Base-by-base conservation (phyloP, 1,140 invertebrate species). In the Acromyrmex echinatior region DNA sequence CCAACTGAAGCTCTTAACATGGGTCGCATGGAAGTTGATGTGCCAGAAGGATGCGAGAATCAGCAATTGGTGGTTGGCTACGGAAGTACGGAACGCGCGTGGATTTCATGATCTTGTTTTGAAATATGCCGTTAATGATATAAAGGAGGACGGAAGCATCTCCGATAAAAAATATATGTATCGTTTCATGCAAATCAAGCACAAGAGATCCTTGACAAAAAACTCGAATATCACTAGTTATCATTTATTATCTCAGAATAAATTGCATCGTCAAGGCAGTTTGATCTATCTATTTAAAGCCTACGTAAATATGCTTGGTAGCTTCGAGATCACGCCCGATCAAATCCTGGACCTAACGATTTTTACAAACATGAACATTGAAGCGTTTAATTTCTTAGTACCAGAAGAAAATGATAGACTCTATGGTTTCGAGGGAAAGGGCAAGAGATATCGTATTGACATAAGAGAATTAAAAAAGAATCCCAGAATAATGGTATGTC, bases 41-140 rank as follows among this genome's bases (percentile, higher is more conserved):
- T 28, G 31, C 18, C 49, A 35, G 3, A 45, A 58, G 6, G 12
- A 76, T 18, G 10, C 6, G 3, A 51, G 6, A 0, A 45, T 49
- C 7, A 21, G 9, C 7, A 18, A 76, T 1, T 84, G 80, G 80
- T 62, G 18, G 39, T 21, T 84, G 14, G 80, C 25, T 18, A 16
- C 70, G 14, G 80, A 84, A 12, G 63, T 84, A 2, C 0, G 0
- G 4, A 6, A 63, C 0, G 70, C 80, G 0, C 56, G 28, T 2
- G 80, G 80, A 51, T 84, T 84, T 51, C 80, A 84, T 2, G 80
- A 84, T 25, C 7, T 84, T 4, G 70, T 84, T 12, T 35, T 84
- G 28, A 84, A 63, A 21, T 84, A 84, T 6, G 2, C 12, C 0
- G 14, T 18, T 14, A 25, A 68, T 25, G 14, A 18, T 49, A 10